A percentile compares a stretch with the other conserved stretches of the same genome.
Conservation (phyloP, 23 tunicate species). For the Ciona savignyi region DNA sequence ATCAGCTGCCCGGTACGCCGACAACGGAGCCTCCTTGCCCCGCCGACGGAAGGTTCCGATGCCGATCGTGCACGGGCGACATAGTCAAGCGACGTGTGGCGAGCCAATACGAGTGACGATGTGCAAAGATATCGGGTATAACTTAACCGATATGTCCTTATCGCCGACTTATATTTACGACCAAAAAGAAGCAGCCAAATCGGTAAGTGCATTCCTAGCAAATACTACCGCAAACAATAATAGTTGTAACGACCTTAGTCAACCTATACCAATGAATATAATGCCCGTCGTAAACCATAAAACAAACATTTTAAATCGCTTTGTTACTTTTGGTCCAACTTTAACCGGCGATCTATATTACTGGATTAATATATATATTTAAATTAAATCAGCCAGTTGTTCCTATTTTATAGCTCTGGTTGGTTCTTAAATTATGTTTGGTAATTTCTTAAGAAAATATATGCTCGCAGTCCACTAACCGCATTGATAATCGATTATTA, state of each 20-base stretch:
- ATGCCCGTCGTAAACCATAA: too few relatives aligned
- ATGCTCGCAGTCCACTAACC: too few relatives aligned
- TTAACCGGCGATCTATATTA: too few relatives aligned
- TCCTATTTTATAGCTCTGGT: too few relatives aligned
- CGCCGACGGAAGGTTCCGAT: neutral
- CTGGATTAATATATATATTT: too few relatives aligned
- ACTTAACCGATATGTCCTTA: conserved; percentile 59
- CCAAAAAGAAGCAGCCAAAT: conserved; percentile 47
- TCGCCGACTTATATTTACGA: conserved; percentile 49
- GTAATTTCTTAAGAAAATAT: too few relatives aligned
- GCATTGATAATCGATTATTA: too few relatives aligned
- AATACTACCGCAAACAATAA: neutral
- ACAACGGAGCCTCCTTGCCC: neutral
- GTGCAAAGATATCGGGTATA: conserved; percentile 90
- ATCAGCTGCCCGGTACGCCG: neutral
- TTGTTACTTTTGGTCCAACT: too few relatives aligned
- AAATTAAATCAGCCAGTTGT: too few relatives aligned
- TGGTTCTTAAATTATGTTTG: too few relatives aligned
- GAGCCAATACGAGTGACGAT: conserved; percentile 56
- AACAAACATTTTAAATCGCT: too few relatives aligned
- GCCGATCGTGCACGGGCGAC: conserved; percentile 6
- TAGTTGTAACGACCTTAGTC: neutral
- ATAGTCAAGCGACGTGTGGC: conserved; percentile 18
- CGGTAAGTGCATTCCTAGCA: conserved; percentile 27
- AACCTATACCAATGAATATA: too few relatives aligned